Base-by-base conservation (phyloP, 2,113 vertebrate species). In the Trogon surrucura region DNA sequence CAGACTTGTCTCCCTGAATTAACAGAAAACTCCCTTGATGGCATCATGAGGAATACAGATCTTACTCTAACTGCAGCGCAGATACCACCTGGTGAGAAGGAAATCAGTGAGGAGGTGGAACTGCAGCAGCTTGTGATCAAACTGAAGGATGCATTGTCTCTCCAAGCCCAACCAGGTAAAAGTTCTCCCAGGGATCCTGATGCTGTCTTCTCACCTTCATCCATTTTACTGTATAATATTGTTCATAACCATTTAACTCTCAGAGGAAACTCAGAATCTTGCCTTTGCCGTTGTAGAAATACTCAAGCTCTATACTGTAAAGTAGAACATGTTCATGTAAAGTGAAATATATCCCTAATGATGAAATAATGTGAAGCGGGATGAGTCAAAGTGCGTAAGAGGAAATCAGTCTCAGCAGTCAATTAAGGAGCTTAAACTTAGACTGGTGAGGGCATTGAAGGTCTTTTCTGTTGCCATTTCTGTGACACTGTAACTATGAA, bases 41-140 rank as follows among this genome's bases (percentile, higher is more conserved):
- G 58, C 72, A 70, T 44, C 16, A 38, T 13, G 23, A 53, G 25
- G 54, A 90, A 41, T 38, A 22, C 41, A 84, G 16, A 60, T 71
- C 41, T 41, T 61, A 45, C 11, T 72, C 34, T 60, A 16, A 7
- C 20, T 16, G 61, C 77, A 87, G 64, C 50, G 38, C 80, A 91
- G 51, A 34, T 56, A 30, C 29, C 9, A 58, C 16, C 32, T 57
- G 41, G 69, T 25, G 58, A 57, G 65, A 81, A 74, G 10, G 75
- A 96, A 45, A 36, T 47, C 54, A 34, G 80, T 11, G 85, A 97
- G 54, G 97, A 98, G 91, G 75, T 96, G 34, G 95, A 98, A 73
- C 91, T 98, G 23, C 96, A 97, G 83, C 96, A 98, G 51, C 80
- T 98, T 1, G 82, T 98, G 58, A 97, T 97, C 62, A 97, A 96